These are phyloP conservation scores for Erethizon dorsatum DNA, from an alignment of 2,797 vertebrate species.

Conservation along the genomic window DNA sequence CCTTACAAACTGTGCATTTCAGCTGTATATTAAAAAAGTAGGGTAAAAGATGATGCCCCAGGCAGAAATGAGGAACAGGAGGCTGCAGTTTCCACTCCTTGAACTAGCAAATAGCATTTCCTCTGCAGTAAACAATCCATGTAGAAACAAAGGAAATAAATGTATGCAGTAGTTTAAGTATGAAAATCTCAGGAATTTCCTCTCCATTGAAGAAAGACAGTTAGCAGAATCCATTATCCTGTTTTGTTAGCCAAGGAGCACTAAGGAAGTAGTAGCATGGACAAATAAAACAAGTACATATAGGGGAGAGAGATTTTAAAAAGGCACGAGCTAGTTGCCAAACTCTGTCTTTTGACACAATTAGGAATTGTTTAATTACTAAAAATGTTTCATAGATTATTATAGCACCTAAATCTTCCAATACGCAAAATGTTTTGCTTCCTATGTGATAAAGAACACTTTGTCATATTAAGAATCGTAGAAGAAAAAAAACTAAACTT, in stretches of 20 bases:
- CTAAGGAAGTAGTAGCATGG: not conserved
- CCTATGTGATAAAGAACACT: not conserved
- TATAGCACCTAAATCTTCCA: not conserved
- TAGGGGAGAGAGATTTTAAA: not conserved
- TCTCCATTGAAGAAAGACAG: slow-evolving; percentile 54
- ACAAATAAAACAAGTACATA: not conserved
- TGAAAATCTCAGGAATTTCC: slow-evolving; percentile 80
- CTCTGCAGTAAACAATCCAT: slow-evolving; percentile 65
- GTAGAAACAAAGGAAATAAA: slow-evolving; percentile 67
- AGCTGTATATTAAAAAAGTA: no score
- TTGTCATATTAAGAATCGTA: slow-evolving; percentile 60
- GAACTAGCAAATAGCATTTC: slow-evolving; percentile 64
- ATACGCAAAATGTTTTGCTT: slow-evolving; percentile 40
- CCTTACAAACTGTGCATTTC: not conserved
- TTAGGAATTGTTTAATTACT: slow-evolving; percentile 24
- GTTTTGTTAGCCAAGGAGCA: not conserved
- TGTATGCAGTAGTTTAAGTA: not conserved
- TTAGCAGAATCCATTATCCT: slow-evolving; percentile 20
- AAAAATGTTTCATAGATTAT: not conserved
- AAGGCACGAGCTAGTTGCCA: not conserved
- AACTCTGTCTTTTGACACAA: not conserved
- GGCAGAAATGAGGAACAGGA: slow-evolving; percentile 19
- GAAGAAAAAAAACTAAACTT: slow-evolving; percentile 30
- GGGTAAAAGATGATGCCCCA: not conserved
- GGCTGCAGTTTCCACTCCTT: not conserved